These are phyloP conservation scores for Tenebrio molitor DNA, from an alignment of 1,140 invertebrate genomes.

Conservation along the genomic window DNA sequence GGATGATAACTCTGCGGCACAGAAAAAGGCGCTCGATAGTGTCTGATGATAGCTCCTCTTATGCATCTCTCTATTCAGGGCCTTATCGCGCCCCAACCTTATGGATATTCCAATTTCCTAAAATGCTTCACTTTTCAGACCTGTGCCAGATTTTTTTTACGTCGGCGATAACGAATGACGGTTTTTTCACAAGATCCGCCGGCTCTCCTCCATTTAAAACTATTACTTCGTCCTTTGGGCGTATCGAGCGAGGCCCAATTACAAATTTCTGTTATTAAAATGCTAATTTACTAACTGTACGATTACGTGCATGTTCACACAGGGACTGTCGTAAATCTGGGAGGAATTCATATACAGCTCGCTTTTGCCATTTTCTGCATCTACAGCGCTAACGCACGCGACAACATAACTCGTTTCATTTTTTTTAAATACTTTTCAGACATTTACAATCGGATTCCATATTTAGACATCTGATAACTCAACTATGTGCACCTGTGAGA, in stretches of 20 bases:
- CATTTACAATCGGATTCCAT: slow-evolving; percentile 13
- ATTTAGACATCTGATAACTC: slow-evolving; percentile 24
- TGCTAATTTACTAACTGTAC: slow-evolving; percentile 36
- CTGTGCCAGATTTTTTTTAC: slow-evolving; percentile 44
- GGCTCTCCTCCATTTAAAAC: neutral
- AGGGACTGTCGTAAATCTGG: neutral
- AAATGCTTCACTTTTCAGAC: slow-evolving; percentile 44
- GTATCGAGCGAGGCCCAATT: slow-evolving; percentile 15
- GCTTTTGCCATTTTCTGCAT: neutral
- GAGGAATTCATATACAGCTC: slow-evolving; percentile 2
- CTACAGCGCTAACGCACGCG: slow-evolving; percentile 11
- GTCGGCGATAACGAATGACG: slow-evolving; percentile 27
- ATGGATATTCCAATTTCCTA: slow-evolving; percentile 58
- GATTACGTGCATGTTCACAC: neutral
- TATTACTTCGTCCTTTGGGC: neutral
- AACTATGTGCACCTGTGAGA: too few relatives aligned
- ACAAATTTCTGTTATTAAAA: neutral
- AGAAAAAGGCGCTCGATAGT: slow-evolving; percentile 30
- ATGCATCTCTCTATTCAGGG: slow-evolving; percentile 46
- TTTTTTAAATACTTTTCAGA: slow-evolving; percentile 26
- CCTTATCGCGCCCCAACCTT: slow-evolving; percentile 51
- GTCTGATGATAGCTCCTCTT: slow-evolving; percentile 25
- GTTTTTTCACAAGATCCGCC: slow-evolving; percentile 4
- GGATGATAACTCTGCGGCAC: slow-evolving; percentile 3
- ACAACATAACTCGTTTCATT: slow-evolving; percentile 26